Base-by-base conservation (phyloP, 1,140 invertebrate genomes). In the Scylla paramamosain region DNA sequence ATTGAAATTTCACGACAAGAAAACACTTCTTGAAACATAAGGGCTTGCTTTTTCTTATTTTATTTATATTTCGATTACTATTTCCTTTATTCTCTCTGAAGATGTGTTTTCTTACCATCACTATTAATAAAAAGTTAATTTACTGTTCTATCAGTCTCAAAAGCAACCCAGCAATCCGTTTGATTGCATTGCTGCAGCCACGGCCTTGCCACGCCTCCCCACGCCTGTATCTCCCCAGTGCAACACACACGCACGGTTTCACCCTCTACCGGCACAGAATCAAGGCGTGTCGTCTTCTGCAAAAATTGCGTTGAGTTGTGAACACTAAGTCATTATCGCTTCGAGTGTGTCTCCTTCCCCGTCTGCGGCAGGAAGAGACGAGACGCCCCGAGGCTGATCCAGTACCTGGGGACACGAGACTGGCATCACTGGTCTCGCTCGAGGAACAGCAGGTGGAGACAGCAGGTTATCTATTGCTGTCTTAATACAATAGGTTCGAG, bases 331-430 rank as follows among this genome's bases (percentile, higher is more conserved):
- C 67, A 77, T 77, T 77, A n/a, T n/a, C 20, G 67, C 67, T 25
- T 77, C 25, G 67, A 77, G 67, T 25, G 67, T 77, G 67, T 77
- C 67, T 77, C 67, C 67, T 77, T 77, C 67, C 67, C n/a, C 67
- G 52, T 20, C 67, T 3, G 16, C 20, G 20, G 67, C 67, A 77
- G 67, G 67, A 77, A 59, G 52, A 4, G 52, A 59, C 20, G 25
- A n/a, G 67, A 77, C 67, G 67, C 67, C 67, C 67, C 25, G 20
- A 77, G 67, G 67, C 67, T n/a, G 20, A 77, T 77, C 67, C 25
- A n/a, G 6, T 25, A 25, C 67, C 25, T n/a, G 20, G 25, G 67
- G 67, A 77, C 67, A 77, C 67, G 67, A 77, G 67, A n/a, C 67
- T 7, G 67, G 20, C 67, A n/a, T 77, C 67, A 77, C 67, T n/a